Evolutionary conservation across 2,797 vertebrate genomes (phyloP).

Genomic region (Argyrosomus regius): DNA sequence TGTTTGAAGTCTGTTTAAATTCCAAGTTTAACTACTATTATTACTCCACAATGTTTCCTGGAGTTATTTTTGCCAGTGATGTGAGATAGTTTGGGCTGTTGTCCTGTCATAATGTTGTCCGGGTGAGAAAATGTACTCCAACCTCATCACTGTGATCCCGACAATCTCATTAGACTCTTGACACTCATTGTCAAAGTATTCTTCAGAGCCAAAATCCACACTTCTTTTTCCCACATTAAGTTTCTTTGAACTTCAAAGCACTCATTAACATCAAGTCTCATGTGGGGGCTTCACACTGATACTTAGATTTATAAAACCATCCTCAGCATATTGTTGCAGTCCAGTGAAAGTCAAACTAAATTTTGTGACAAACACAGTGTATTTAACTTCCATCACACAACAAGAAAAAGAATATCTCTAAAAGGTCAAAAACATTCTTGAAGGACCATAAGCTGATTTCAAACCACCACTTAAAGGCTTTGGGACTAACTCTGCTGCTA

Average conservation of each 20-base stretch:
- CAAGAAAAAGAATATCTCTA: neutral
- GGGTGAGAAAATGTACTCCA: conserved; percentile 41
- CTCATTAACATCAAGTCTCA: conserved; percentile 48
- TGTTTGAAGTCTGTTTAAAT: neutral
- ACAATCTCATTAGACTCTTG: conserved; percentile 52
- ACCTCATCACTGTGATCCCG: conserved; percentile 27
- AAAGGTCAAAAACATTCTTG: conserved; percentile 34
- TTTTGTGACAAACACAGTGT: conserved; percentile 35
- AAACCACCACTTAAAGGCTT: conserved; percentile 60
- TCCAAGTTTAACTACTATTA: neutral
- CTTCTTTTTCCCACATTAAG: conserved; percentile 41
- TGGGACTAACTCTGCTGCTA: conserved; percentile 32
- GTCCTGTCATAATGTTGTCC: conserved; percentile 27
- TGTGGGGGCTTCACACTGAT: conserved; percentile 41
- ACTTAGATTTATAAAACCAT: conserved; percentile 39
- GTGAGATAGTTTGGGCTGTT: conserved; percentile 30
- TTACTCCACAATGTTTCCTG: conserved; percentile 28
- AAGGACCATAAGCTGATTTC: conserved; percentile 39
- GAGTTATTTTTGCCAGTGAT: conserved; percentile 24
- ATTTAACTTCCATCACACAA: conserved; percentile 13
- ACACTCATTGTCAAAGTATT: conserved; percentile 38
- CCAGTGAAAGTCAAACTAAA: conserved; percentile 21
- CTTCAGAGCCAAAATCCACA: conserved; percentile 60
- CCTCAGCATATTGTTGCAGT: conserved; percentile 34
- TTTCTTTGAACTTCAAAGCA: conserved; percentile 71